Conservation (phyloP, 2,888 invertebrate species). For the Plagodis pulveraria region DNA sequence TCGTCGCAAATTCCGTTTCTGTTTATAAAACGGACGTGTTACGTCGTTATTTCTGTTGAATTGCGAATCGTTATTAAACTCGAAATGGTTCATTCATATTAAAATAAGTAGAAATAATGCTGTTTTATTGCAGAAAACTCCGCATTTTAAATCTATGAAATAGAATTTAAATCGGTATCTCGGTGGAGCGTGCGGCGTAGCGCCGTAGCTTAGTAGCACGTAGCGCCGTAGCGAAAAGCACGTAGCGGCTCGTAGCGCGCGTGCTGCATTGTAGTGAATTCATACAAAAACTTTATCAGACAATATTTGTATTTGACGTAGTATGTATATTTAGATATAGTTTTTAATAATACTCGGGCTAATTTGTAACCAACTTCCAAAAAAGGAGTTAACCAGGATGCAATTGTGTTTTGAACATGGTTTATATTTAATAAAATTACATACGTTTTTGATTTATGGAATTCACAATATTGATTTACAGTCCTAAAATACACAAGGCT, state of each 20-base stretch:
- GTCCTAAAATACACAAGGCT: no score
- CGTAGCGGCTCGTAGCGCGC: conserved; percentile 24
- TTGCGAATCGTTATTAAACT: conserved; percentile 5
- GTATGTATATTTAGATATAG: no score
- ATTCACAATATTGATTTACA: no score
- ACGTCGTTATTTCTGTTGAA: conserved; percentile 5
- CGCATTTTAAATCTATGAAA: conserved; percentile 21
- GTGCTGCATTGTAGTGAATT: conserved; percentile 3
- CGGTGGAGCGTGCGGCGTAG: conserved; percentile 16
- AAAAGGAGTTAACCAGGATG: no score
- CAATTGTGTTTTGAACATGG: no score
- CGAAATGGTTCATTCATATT: conserved; percentile 9
- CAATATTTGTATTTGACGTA: background rate
- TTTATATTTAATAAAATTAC: no score
- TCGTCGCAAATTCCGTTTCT: conserved; percentile 15
- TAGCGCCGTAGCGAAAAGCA: conserved; percentile 14
- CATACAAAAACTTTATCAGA: conserved; percentile 7
- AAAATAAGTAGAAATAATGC: conserved; percentile 2
- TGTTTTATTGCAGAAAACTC: conserved; percentile 13
- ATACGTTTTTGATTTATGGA: no score
- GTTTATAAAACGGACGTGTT: conserved; percentile 14
- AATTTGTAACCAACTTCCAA: no score
- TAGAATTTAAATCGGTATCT: conserved; percentile 24
- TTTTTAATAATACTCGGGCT: no score
- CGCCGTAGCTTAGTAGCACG: conserved; percentile 25